Evolutionary conservation across 2,888 invertebrate species (phyloP), one percentile per base, ranked within the genome.

Genomic region (Ephialtes manifestator): DNA sequence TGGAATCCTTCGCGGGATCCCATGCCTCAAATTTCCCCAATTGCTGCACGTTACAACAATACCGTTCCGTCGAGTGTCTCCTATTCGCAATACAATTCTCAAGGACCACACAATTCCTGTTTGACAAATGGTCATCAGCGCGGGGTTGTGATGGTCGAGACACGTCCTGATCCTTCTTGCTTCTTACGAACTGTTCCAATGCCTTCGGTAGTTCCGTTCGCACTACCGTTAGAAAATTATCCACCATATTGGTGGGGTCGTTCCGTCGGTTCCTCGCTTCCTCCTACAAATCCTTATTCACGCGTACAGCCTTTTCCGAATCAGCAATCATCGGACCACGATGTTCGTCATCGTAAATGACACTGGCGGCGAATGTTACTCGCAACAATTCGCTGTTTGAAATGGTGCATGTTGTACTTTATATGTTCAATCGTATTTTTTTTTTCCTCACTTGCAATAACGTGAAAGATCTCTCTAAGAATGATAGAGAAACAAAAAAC

Each of bases 1-100:
- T 95, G 95, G 95, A 95, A 95, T 95, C 94, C 94, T 87, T 65
- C 70, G 28, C 89, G 88, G 86, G 93, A 91, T 84, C 89, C 92
- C 91, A 71, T 80, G 86, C 86, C 88, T 85, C 87, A 87, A 76
- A 88, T 88, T 83, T 89, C 87, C 85, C 87, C 90, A 77, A 83
- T 90, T 55, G 88, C 89, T 77, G 81, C 89, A 88, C 89, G 89
- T 84, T 90, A 88, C 85, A 89, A 89, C 85, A 90, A 88, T 84
- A 75, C 88, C 79, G 88, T 90, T 70, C 72, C 87, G 71, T 87
- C 87, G 77, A 89, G 89, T 72, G 76, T 88, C 75, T 87, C 90
- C 71, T 88, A 89, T 84, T 86, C 86, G 75, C 88, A 87, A 78
- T 89, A 86, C 85, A 89, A 88, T 79, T 46, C 85, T 63, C 53